Percentiles rank a stretch among this genome's conserved stretches.
Conservation (phyloP, 2,797 vertebrate genomes). For the Pterois miles region DNA sequence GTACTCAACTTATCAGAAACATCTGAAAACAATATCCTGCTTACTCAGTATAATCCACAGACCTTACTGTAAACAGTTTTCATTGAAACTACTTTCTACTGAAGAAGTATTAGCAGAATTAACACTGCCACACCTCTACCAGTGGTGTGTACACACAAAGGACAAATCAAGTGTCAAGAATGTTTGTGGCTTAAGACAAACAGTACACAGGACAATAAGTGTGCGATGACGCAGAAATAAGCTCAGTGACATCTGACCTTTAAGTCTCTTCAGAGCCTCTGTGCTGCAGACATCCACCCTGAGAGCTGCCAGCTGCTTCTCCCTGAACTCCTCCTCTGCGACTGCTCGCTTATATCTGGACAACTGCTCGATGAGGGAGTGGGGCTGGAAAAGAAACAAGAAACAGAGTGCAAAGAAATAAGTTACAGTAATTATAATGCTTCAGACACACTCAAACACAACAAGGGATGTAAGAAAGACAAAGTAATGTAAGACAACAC, state of each 20-base stretch:
- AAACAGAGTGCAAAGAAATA: slow-evolving; percentile 15
- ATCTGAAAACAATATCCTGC: not conserved
- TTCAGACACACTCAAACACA: not conserved
- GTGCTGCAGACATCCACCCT: slow-evolving; percentile 94
- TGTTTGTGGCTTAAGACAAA: not conserved
- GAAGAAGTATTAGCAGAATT: not conserved
- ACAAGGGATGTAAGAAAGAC: not conserved
- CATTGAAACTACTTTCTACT: not conserved
- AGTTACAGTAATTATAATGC: not conserved
- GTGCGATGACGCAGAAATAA: slow-evolving; percentile 14
- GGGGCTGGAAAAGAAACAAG: slow-evolving; percentile 82
- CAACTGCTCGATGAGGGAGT: slow-evolving; percentile 91
- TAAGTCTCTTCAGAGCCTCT: slow-evolving; percentile 94
- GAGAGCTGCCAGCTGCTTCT: slow-evolving; percentile 94
- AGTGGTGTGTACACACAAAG: not conserved
- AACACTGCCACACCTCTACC: not conserved
- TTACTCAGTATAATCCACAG: not conserved
- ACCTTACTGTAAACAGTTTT: not conserved
- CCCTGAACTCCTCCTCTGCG: slow-evolving; percentile 91
- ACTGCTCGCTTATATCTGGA: slow-evolving; percentile 84
- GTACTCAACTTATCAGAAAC: not conserved
- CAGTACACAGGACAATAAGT: not conserved
- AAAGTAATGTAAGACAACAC: not conserved
- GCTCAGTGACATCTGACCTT: slow-evolving; percentile 83
- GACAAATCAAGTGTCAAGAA: not conserved